phyloP scores from a whole-genome alignment of 2,888 invertebrate species.

The Ochlodes sylvanus region DNA sequence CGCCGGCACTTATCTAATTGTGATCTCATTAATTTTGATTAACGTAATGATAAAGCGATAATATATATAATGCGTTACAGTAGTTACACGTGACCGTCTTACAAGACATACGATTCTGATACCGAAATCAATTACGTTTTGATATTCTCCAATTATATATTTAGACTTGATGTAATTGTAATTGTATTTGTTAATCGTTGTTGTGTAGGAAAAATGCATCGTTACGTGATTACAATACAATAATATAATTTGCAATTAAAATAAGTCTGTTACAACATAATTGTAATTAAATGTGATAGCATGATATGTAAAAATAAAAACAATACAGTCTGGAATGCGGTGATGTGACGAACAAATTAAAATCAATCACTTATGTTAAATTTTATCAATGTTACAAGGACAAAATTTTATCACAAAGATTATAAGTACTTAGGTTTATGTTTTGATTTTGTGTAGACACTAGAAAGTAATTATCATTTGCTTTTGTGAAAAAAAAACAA shows the following conservation, averaged over 20 bases:
- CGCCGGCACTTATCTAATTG: not conserved
- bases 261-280: not conserved
- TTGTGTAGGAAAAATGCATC: not conserved
- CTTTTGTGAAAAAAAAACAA: too few relatives aligned
- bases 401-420: too few relatives aligned
- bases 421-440: too few relatives aligned
- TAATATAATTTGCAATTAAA: constrained; percentile 20
- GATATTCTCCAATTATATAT: not conserved
- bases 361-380: too few relatives aligned
- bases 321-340: too few relatives aligned
- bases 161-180: constrained; percentile 17
- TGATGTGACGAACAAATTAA: too few relatives aligned
- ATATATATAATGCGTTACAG: not conserved
- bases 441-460: too few relatives aligned
- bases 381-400: too few relatives aligned
- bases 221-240: not conserved
- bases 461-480: too few relatives aligned
- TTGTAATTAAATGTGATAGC: too few relatives aligned
- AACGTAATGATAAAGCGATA: not conserved
- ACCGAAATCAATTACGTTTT: constrained; percentile 1
- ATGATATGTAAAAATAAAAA: too few relatives aligned
- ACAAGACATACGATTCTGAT: constrained; percentile 12
- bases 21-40: not conserved
- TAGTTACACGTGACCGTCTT: not conserved
- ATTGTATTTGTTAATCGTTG: not conserved